Evolutionary conservation across 2,888 invertebrate genomes (phyloP), one percentile per base, ranked within the genome.

Genomic region (Scaptomyza cyrtandrae): DNA sequence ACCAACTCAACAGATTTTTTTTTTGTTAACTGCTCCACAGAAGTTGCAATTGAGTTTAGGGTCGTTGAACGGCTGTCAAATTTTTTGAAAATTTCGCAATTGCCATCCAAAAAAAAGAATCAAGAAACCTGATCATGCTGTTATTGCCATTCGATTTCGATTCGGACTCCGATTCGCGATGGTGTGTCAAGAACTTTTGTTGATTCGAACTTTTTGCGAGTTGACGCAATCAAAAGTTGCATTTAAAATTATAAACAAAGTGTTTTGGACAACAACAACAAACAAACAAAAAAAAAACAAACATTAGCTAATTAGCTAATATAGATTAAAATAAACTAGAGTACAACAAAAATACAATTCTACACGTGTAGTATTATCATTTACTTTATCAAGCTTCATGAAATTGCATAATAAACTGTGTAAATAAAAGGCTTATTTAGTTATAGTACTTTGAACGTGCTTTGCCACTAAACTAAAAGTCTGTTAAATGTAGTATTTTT

Each of bases 41-140:
- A 39, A 29, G 33, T 27, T 50, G 49, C 6, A 31, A 45, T 37
- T 53, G 16, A n/a, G 11, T 48, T 29, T 43, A 43, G 74, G 71
- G 43, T 74, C 74, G 33, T 66, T 71, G 71, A 35, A 74, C 67
- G 55, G 14, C 31, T 27, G 9, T 39, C 39, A 48, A 57, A 50
- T 10, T 37, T 37, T 35, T 11, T 70, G 72, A 19, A 19, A 19
- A 19, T 19, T 19, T 19, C 63, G 76, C 71, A 53, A 56, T 13
- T 13, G 16, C 35, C 48, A 27, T 37, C 31, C 41, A 10, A 53
- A 53, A 41, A 41, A 37, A 41, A 33, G n/a, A 16, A 46, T 9
- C 14, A 35, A 49, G 29, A 62, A 71, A 59, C 33, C 52, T 60
- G 14, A 46, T 71, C 48, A 50, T 48, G 70, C 71, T 53, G 60